A percentile compares a stretch with the other conserved stretches of the same genome.
Conservation (phyloP, 2,888 invertebrate genomes). For the Brachyptera putata region DNA sequence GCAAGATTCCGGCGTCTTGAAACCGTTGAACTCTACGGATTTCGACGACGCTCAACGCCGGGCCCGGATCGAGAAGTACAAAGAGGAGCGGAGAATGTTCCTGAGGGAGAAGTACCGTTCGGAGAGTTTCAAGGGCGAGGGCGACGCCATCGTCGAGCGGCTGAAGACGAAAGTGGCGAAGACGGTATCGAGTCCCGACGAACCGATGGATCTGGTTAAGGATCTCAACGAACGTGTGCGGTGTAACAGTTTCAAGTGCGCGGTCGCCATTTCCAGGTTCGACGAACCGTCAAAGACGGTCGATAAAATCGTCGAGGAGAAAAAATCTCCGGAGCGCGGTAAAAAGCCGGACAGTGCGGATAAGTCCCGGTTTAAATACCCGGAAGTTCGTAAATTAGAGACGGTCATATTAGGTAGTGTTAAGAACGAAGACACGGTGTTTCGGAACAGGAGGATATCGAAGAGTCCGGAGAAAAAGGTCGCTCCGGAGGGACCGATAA, state of each 20-base stretch:
- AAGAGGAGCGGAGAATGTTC: conserved; percentile 82
- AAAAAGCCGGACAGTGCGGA: neutral
- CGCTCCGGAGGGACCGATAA: conserved; percentile 7
- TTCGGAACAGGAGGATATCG: neutral
- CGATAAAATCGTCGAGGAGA: neutral
- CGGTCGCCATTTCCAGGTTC: neutral
- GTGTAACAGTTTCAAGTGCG: conserved; percentile 14
- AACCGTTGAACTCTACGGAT: conserved; percentile 33
- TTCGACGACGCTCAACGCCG: conserved; percentile 58
- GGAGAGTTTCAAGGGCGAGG: conserved; percentile 42
- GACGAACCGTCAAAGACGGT: neutral
- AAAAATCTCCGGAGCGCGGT: neutral
- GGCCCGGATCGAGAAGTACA: conserved; percentile 84
- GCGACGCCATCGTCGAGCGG: conserved; percentile 63
- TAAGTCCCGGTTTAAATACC: neutral
- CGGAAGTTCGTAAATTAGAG: neutral
- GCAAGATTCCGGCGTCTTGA: conserved; percentile 12
- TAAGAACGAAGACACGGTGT: neutral
- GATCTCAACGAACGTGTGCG: conserved; percentile 16
- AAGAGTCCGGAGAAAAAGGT: conserved; percentile 33
- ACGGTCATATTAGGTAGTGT: neutral
- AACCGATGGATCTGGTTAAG: neutral
- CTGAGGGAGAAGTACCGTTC: conserved; percentile 81
- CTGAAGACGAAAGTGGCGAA: conserved; percentile 47
- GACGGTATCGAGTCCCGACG: conserved; percentile 15